Evolutionary conservation across 2,113 vertebrate species (phyloP), one percentile per base, ranked within the genome.

Genomic region (Brevimyrus niger): DNA sequence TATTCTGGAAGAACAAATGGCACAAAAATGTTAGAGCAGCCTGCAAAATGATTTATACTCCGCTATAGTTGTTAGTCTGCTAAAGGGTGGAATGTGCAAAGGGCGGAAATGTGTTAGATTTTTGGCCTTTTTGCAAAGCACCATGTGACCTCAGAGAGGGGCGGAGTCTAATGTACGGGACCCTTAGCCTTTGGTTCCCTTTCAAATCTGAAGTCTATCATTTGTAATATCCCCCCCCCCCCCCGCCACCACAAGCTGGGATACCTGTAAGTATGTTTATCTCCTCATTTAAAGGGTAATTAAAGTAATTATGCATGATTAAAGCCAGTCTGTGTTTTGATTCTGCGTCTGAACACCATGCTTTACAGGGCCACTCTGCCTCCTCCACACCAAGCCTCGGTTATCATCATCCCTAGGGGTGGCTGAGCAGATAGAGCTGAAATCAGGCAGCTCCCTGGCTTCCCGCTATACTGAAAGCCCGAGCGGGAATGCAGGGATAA

Each of bases 181-280:
- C 10, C 11, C 6, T 35, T 4, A 35, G 15, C 4, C 73, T 42
- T 15, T 2, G 35, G 35, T 80, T 17, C 73, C 73, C 13, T 80
- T 42, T 80, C 73, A 73, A 73, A 73, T 31, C 65, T 27, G 65
- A 69, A 27, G 23, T 27, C 65, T n/a, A 31, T 69, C n/a, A 69
- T 73, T 73, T 15, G 35, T 80, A 80, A 3, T 73, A 73, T 3
- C 42, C 10, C 27, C 9, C 21, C 65, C 1, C 50, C 13, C 15
- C 51, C 1, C 19, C 53, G 0, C 35, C 35, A 19, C 4, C 15
- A 0, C 35, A 42, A 13, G 73, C 73, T 4, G 31, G 7, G 73
- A 80, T 80, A 80, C 73, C 73, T 80, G 73, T 80, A 80, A 80
- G 19, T 42, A 80, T 80, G 73, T 27, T 69, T 69, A 69, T 69